Conservation (phyloP, 2,797 vertebrate species). For the Crocodylus rhombifer region DNA sequence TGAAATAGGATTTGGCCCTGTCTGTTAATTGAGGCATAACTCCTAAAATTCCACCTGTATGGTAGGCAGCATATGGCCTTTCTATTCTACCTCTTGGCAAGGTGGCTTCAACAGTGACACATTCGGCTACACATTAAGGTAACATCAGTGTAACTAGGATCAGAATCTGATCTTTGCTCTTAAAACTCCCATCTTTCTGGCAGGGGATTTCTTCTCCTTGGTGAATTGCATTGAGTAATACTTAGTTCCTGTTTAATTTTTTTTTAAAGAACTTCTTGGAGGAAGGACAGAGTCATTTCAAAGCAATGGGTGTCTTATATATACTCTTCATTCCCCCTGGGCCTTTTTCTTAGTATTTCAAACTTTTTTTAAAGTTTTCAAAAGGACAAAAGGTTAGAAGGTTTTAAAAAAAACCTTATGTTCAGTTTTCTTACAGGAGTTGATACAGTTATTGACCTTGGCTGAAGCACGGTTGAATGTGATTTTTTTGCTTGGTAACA, state of each 20-base stretch:
- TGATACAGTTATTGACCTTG: slow-evolving; percentile 9
- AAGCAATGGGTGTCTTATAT: neutral
- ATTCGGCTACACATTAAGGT: neutral
- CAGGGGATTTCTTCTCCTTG: neutral
- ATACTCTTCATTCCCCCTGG: neutral
- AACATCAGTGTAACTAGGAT: neutral
- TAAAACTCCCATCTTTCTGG: neutral
- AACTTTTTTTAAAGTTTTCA: neutral
- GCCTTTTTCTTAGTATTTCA: neutral
- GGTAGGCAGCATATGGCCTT: neutral
- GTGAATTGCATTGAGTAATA: neutral
- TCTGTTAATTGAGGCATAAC: neutral
- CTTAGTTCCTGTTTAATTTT: neutral
- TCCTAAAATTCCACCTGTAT: neutral
- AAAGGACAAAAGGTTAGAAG: neutral
- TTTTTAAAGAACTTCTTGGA: neutral
- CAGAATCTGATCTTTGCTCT: neutral
- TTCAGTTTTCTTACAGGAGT: neutral
- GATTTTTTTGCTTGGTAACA: slow-evolving; percentile 35
- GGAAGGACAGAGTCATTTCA: neutral
- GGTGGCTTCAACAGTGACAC: neutral
- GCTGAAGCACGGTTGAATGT: neutral
- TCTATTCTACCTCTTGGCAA: neutral
- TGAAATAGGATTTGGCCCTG: too few species aligned
- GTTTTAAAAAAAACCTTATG: slow-evolving; percentile 23